A percentile compares a stretch with the other conserved stretches of the same genome.
These are phyloP conservation scores for Uropetala carovei DNA, from an alignment of 2,888 invertebrate species.

Conservation along the genomic window DNA sequence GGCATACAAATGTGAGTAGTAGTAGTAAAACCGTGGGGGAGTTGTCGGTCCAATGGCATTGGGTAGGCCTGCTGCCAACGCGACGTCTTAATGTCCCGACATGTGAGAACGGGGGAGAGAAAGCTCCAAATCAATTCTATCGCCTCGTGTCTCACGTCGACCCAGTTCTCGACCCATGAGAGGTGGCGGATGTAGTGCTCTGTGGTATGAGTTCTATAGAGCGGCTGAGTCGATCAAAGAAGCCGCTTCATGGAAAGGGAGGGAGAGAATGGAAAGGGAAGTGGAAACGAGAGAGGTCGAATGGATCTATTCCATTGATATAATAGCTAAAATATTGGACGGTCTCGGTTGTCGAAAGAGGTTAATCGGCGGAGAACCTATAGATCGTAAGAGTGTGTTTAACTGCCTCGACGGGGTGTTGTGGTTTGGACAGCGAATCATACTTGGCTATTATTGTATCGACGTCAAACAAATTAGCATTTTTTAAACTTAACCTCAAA, in stretches of 20 bases:
- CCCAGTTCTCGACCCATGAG: background rate
- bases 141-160: background rate
- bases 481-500: too few species aligned
- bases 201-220: background rate
- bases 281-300: background rate
- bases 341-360: too few species aligned
- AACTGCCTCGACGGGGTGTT: too few species aligned
- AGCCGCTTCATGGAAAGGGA: background rate
- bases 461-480: too few species aligned
- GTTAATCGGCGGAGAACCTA: too few species aligned
- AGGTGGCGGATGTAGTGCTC: background rate
- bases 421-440: too few species aligned
- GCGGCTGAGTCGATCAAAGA: background rate
- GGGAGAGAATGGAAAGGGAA: background rate
- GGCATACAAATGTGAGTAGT: too few species aligned
- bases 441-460: too few species aligned
- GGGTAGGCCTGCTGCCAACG: conserved; percentile 7
- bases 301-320: too few species aligned
- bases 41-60: background rate
- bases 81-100: conserved; percentile 14
- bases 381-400: too few species aligned
- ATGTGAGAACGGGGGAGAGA: background rate
- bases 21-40: background rate
- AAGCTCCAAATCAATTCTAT: conserved; percentile 13
- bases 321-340: too few species aligned